phyloP scores from a whole-genome alignment of 2,113 vertebrate genomes.

The Motacilla alba region DNA sequence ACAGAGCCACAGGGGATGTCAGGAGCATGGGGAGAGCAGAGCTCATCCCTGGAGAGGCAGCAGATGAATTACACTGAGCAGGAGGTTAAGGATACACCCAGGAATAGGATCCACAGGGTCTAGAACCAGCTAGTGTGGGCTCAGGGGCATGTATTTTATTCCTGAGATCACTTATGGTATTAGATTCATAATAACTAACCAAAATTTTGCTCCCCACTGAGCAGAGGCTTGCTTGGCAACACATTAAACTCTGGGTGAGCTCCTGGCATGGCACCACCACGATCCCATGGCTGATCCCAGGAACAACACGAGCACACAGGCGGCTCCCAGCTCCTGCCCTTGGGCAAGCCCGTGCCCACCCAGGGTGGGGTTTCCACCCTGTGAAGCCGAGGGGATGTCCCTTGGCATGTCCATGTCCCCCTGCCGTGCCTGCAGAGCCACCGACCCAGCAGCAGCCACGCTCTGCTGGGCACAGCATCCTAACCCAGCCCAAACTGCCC shows the following conservation, averaged over 20 bases:
- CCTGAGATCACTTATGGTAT: neutral
- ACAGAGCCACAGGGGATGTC: neutral
- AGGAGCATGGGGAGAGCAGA: neutral
- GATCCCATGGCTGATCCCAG: neutral
- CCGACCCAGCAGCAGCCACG: accelerated
- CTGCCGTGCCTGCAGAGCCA: accelerated
- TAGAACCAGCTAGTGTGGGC: neutral
- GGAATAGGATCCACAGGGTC: neutral
- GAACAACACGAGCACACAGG: accelerated
- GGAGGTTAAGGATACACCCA: neutral
- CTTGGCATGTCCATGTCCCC: accelerated
- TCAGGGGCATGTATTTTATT: neutral
- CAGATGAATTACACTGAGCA: neutral
- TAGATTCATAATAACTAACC: neutral
- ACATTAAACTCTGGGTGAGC: neutral
- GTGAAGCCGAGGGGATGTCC: accelerated
- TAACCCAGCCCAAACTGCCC: neutral
- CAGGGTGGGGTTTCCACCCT: neutral
- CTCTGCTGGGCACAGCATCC: neutral
- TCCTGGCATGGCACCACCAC: accelerated
- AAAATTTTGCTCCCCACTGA: neutral
- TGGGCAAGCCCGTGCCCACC: neutral
- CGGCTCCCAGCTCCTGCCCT: neutral
- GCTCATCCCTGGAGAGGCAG: neutral
- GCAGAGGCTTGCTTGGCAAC: neutral